Evolutionary conservation across 2,888 invertebrate genomes (phyloP), one percentile per base, ranked within the genome.

Genomic region (Mystacides longicornis): DNA sequence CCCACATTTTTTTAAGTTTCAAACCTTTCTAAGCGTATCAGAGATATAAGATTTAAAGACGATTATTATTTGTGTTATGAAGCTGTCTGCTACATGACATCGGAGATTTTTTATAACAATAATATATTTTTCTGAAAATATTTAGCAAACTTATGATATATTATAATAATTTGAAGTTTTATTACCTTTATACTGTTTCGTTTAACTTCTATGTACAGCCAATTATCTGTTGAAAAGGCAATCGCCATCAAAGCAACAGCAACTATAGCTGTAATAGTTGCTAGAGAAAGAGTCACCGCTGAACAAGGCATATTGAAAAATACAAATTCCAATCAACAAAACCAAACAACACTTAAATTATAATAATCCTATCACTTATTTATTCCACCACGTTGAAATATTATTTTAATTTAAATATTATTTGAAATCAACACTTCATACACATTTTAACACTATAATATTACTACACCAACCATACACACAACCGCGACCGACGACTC

Each of bases 201-300:
- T 73, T 89, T 88, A 64, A 96, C 95, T 79, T 93, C 92, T 67
- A 93, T 89, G 71, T 90, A 90, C 67, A 93, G 82, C 96, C 96
- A 96, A 81, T 95, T 95, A 79, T 96, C 95, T 70, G 95, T 94
- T 66, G 93, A 87, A 77, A 95, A 94, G 67, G 94, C 93, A 72
- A 96, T 93, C 67, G 92, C 87, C 72, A 96, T 82, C 69, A 95
- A 79, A 63, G 93, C 92, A 69, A 94, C 89, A 67, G 94, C 93
- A 70, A 95, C 87, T 72, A 96, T 92, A 71, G 94, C 93, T 71
- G 93, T 89, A 75, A 96, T 93, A 69, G 95, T 94, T 67, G 94
- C 94, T 76, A 95, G 82, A 73, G 93, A 94, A 73, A 95, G 81
- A 71, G 93, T 93, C 70, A 94, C 89, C 68, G 95, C 93, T 68